Conservation (phyloP, 2,888 invertebrate species). For the Drosophila atroscutellata region DNA sequence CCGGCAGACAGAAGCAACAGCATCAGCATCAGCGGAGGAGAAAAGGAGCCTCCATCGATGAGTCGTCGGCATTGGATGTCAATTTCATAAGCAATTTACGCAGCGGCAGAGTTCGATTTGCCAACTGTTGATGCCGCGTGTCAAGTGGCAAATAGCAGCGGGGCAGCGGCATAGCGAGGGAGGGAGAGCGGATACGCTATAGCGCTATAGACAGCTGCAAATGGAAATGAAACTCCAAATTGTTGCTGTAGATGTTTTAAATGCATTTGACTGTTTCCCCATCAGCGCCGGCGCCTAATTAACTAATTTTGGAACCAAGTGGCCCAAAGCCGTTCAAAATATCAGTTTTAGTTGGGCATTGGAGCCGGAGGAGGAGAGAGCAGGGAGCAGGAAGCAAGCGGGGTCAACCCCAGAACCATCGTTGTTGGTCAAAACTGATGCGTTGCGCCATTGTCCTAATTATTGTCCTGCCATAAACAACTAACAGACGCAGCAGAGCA, state of each 20-base stretch:
- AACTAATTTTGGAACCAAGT: slow-evolving; percentile 66
- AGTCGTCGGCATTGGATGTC: slow-evolving; percentile 68
- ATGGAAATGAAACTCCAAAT: slow-evolving; percentile 32
- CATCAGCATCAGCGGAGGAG: slow-evolving; percentile 18
- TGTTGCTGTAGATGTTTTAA: slow-evolving; percentile 24
- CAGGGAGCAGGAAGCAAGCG: neutral
- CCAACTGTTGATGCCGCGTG: slow-evolving; percentile 75
- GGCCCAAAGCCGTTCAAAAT: slow-evolving; percentile 36
- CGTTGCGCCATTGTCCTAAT: slow-evolving; percentile 71
- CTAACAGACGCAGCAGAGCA: slow-evolving; percentile 50
- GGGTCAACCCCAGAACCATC: slow-evolving; percentile 39
- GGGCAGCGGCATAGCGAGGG: too few relatives aligned
- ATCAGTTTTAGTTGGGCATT: slow-evolving; percentile 32
- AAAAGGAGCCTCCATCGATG: slow-evolving; percentile 19
- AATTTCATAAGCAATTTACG: slow-evolving; percentile 82
- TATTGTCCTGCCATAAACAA: slow-evolving; percentile 81
- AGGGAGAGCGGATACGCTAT: neutral
- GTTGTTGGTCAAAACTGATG: slow-evolving; percentile 58
- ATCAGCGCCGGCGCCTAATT: slow-evolving; percentile 68
- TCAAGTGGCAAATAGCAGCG: slow-evolving; percentile 31
- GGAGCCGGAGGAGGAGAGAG: neutral
- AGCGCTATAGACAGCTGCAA: neutral
- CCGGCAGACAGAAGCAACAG: slow-evolving; percentile 71
- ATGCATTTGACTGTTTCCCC: slow-evolving; percentile 42
- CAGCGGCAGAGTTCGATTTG: slow-evolving; percentile 73